A percentile compares a stretch with the other conserved stretches of the same genome.
Evolutionary conservation across 2,113 vertebrate genomes (phyloP).

Genomic region (Nibea coibor): DNA sequence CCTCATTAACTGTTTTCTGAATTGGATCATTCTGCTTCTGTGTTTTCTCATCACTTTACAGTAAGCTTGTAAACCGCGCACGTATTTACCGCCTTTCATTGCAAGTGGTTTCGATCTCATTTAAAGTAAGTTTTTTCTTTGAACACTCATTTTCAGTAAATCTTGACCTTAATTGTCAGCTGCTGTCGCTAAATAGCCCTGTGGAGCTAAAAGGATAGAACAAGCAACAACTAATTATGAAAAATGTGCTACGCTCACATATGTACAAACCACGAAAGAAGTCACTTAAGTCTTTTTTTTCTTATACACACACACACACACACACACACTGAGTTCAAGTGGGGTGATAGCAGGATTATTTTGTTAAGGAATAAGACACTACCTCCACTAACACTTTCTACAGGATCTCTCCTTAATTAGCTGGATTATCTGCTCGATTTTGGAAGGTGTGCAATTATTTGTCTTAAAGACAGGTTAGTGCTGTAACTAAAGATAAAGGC

Average conservation of each 20-base stretch:
- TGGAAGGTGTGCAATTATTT: background rate
- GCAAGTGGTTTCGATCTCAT: background rate
- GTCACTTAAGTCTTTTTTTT: too few relatives aligned
- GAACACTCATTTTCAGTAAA: background rate
- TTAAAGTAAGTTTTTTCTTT: background rate
- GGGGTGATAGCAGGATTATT: background rate
- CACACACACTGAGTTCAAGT: too few relatives aligned
- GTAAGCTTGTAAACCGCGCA: background rate
- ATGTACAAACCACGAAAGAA: too few relatives aligned
- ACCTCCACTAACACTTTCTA: background rate
- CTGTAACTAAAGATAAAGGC: background rate
- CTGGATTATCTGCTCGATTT: background rate
- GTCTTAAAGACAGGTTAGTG: background rate
- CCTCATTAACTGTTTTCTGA: background rate
- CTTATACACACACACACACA: too few relatives aligned
- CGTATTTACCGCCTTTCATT: background rate
- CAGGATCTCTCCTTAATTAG: background rate
- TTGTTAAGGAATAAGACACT: background rate
- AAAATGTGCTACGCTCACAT: background rate
- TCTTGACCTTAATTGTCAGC: too few relatives aligned
- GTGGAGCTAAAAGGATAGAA: background rate
- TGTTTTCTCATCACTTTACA: background rate
- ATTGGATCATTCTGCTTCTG: background rate
- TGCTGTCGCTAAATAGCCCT: background rate
- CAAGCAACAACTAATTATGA: background rate